Evolutionary conservation across 2,888 invertebrate genomes (phyloP).

Genomic region (Ochlodes sylvanus): DNA sequence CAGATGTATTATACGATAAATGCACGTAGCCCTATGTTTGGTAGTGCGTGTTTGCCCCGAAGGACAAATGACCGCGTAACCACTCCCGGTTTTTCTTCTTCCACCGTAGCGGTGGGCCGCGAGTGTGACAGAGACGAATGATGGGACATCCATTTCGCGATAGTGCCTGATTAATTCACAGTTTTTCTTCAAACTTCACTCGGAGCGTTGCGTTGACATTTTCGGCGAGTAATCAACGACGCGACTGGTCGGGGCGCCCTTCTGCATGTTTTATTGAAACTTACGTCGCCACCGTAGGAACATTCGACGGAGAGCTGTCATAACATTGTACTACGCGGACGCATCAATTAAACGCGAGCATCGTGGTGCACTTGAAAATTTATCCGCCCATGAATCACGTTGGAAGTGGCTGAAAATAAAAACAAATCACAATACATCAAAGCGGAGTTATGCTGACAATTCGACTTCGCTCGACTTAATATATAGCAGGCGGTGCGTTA

Average conservation of each 20-base stretch:
- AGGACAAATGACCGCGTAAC: slow-evolving; percentile 76
- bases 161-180: slow-evolving; percentile 78
- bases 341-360: slow-evolving; percentile 76
- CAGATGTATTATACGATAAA: slow-evolving; percentile 53
- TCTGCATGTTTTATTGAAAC: slow-evolving; percentile 26
- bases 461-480: slow-evolving; percentile 79
- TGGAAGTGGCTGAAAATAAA: slow-evolving; percentile 79
- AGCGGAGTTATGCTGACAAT: slow-evolving; percentile 84
- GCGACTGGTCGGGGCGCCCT: slow-evolving; percentile 13
- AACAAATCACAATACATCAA: slow-evolving; percentile 83
- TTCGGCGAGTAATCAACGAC: slow-evolving; percentile 53
- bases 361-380: slow-evolving; percentile 71
- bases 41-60: slow-evolving; percentile 67
- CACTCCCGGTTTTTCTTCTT: slow-evolving; percentile 72
- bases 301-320: slow-evolving; percentile 64
- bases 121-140: slow-evolving; percentile 72
- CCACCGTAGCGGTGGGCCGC: slow-evolving; percentile 50
- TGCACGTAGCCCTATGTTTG: slow-evolving; percentile 57
- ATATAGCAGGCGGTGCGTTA: slow-evolving; percentile 82
- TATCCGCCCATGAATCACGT: slow-evolving; percentile 80
- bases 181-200: slow-evolving; percentile 76
- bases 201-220: slow-evolving; percentile 67
- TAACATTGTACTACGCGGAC: slow-evolving; percentile 69
- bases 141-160: slow-evolving; percentile 67
- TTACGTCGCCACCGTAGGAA: slow-evolving; percentile 45